Evolutionary conservation across 2,888 invertebrate genomes (phyloP), one percentile per base, ranked within the genome.

Genomic region (Timandra comae): DNA sequence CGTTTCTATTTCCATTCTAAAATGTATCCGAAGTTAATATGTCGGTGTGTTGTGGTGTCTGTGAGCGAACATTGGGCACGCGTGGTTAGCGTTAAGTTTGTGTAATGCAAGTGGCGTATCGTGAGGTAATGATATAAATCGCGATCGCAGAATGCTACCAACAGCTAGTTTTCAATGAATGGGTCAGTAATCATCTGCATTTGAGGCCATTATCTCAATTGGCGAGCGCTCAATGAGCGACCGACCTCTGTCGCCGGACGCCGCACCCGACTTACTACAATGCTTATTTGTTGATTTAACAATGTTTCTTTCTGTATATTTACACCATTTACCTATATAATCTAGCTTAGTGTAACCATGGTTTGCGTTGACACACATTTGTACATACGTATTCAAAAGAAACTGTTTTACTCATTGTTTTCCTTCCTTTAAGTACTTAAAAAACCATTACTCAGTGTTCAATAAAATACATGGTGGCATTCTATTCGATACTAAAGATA

Each of bases 191-290:
- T 84, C 75, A 81, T 82, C 68, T 82, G 78, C 80, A 80, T 81
- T 80, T 78, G 77, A 69, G 65, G 68, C 73, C 67, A 82, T 85
- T 84, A 82, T 76, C 75, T 84, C 81, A 84, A 85, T 85, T 84
- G 84, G 73, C 77, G 70, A 68, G 68, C 60, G 60, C 71, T 75
- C 76, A 81, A 72, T 80, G 80, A 75, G 69, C 52, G 55, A 34
- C 47, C 72, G 76, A 67, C 77, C 75, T 80, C 75, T 56, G 55
- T 43, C 12, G 62, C 70, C 80, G 80, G 79, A 77, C 79, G 70
- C 80, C 80, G 80, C 84, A 65, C 81, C 78, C 76, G 77, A 46
- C 57, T 56, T 30, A 24, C 43, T 44, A 67, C 68, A 75, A 71
- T 71, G 58, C 57, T 50, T 62, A 67, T 71, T 73, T 76, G 77